phyloP scores from a whole-genome alignment of 2,888 invertebrate genomes.

The Papilio protenor region DNA sequence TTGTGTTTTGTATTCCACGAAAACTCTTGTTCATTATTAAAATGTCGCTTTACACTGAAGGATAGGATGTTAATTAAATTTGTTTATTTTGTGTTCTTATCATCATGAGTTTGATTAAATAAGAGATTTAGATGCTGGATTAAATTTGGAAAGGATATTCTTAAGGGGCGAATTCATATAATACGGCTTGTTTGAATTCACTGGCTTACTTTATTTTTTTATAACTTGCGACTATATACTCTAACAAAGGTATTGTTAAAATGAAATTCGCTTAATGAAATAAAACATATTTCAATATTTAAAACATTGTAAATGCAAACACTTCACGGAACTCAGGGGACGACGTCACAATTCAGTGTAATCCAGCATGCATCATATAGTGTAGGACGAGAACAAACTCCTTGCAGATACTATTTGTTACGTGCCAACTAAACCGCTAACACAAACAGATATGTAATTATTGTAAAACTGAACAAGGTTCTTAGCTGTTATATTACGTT shows the following conservation, averaged over 20 bases:
- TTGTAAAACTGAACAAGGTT: no score
- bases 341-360: background rate
- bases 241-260: no score
- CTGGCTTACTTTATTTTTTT: no score
- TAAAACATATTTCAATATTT: no score
- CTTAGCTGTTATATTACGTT: no score
- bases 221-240: no score
- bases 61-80: slow-evolving; percentile 1
- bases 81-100: slow-evolving; percentile 7
- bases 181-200: no score
- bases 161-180: no score
- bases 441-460: no score
- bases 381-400: background rate
- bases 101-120: background rate
- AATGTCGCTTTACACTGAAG: background rate
- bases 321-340: background rate
- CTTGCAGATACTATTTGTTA: background rate
- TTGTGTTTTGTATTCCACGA: slow-evolving; percentile 15
- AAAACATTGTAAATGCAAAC: no score
- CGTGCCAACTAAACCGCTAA: no score
- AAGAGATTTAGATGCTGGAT: background rate
- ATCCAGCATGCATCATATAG: background rate
- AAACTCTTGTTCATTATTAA: slow-evolving; percentile 7
- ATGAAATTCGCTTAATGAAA: no score
- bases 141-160: background rate